Evolutionary conservation across 2,113 vertebrate genomes (phyloP), one percentile per base, ranked within the genome.

Genomic region (Stigmatopora nigra): DNA sequence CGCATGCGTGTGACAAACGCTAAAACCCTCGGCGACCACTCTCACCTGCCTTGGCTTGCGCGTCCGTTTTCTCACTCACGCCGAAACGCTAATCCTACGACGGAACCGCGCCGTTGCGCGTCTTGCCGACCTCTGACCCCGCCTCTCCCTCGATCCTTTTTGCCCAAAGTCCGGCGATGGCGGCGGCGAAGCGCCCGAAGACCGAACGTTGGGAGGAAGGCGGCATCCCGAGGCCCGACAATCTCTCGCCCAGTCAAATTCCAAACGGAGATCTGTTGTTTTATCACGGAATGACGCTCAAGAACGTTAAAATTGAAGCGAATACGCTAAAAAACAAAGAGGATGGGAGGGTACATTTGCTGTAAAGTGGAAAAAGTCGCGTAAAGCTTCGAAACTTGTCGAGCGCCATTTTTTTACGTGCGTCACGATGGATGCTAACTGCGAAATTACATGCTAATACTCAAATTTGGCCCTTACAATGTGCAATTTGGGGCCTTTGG

Each of bases 131-230:
- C 69, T 80, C 81, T 83, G 78, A 83, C 69, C 85, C 83, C 76
- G 67, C 25, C 25, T 92, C 88, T 92, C 68, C 67, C 74, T 82
- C 77, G 86, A 85, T 89, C 91, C 90, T 91, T 92, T 92, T 90
- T 91, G 91, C 72, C 88, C 79, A 78, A 92, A 89, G 79, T 90
- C 89, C 79, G 85, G 79, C 9, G 87, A 90, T 85, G 86, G 83
- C 61, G 78, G 90, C 89, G 41, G 82, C 66, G 31, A 86, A 91
- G 77, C 91, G 91, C 77, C 84, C 95, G 80, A 93, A 95, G 88
- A 93, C 93, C 0, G 93, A 92, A 58, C 90, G 73, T 7, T 84
- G 95, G 65, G 93, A 90, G 72, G 95, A 98, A 76, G 22, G 20
- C 51, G 20, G 10, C 1, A 5, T 86, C 89, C 4, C 77, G 65